Evolutionary conservation across 1,140 invertebrate species (phyloP), one percentile per base, ranked within the genome.

Genomic region (Elysia chlorotica): DNA sequence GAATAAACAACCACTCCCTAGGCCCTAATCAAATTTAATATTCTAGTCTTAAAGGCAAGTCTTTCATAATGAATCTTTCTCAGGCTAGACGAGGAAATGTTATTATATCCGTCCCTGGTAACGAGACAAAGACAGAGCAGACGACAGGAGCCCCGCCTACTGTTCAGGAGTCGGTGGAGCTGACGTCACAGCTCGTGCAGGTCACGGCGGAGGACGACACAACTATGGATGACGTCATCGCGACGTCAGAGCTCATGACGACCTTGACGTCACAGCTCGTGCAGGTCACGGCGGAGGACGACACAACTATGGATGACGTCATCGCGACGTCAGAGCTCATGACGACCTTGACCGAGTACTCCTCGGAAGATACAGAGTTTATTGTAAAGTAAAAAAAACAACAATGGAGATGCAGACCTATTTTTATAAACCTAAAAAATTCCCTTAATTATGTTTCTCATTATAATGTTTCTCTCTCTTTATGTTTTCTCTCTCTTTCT

Each of bases 231-330:
- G 77, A 78, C 41, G 48, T 76, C 36, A 41, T 66, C 10, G 59
- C 48, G 33, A 72, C 77, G 0, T n/a, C n/a, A n/a, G n/a, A n/a
- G n/a, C n/a, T n/a, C n/a, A n/a, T n/a, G n/a, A n/a, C n/a, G n/a
- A n/a, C n/a, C n/a, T n/a, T 76, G 38, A 65, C 72, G 14, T 53
- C 35, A 23, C 35, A 66, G 2, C 69, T 78, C 1, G 77, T 62
- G 6, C 25, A 74, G 17, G 70, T 75, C 5, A 78, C 77, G 6
- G 53, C 68, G 31, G 62, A 33, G 6, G 65, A 70, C 4, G 71
- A 76, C 23, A 53, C 75, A 36, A 70, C 72, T 10, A 36, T 68
- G 33, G 77, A 68, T 17, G 77, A 78, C 41, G 48, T 76, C 36
- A 41, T 66, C 10, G 59, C 48, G 33, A 72, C 77, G 0, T 74